Evolutionary conservation across 2,797 vertebrate species (phyloP), one percentile per base, ranked within the genome.

Genomic region (Columba guinea): DNA sequence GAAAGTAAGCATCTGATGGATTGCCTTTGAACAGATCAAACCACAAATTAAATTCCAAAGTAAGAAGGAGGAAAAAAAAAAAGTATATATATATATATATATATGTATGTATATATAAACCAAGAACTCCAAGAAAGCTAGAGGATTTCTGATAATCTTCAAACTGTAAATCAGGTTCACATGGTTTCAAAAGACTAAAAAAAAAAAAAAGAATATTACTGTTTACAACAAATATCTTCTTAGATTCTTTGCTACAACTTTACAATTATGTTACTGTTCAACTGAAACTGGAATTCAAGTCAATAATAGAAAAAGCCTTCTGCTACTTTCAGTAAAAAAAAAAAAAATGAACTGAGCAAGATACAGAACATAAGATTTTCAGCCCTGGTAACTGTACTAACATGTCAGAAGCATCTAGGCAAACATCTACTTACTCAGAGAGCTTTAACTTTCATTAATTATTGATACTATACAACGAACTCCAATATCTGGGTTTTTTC

Each of bases 1-100:
- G 98, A 98, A 98, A 98, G 98, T 98, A 98, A 98, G 98, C 98
- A 97, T 99, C 99, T 98, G 98, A 98, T 98, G 98, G 98, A 98
- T 98, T 98, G 98, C 99, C 99, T 99, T 99, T 97, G 98, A 98
- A 98, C 90, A 97, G 92, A 98, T 95, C 97, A 98, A 98, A 98
- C 92, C 97, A 97, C 92, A 98, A 98, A 98, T 97, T 98, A 98
- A 96, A 98, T 98, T 94, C 92, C 84, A 78, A 97, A 97, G 93
- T 95, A 97, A 97, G 92, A 83, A 93, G 94, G 37, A 70, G 16
- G 10, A 68, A 35, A 35, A 73, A 52, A 68, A 70, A 58, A 53
- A 34, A 52, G 34, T 14, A 39, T 39, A 15, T 39, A 39, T 39
- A 39, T 39, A 39, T 39, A 39, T 39, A 49, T 48, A 48, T 48